These are phyloP conservation scores for Manduca sexta DNA, from an alignment of 1,140 invertebrate genomes.

Conservation along the genomic window DNA sequence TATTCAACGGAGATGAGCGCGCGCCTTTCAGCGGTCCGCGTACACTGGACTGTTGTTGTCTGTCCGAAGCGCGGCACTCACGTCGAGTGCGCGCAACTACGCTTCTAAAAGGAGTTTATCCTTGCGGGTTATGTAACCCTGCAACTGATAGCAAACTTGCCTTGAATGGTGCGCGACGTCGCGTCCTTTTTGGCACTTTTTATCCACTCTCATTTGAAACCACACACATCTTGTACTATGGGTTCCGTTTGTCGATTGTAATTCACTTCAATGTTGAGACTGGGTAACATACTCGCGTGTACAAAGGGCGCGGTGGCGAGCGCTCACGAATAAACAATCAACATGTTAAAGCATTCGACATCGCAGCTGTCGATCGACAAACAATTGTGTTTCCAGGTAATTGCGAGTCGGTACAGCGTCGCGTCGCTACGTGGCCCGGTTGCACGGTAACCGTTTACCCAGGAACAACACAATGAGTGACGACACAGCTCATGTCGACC, in stretches of 20 bases:
- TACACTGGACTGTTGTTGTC: constrained; percentile 39
- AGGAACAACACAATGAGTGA: constrained; percentile 13
- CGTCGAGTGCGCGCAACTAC: constrained; percentile 22
- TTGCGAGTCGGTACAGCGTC: constrained; percentile 4
- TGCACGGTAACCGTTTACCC: constrained; percentile 35
- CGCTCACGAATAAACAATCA: constrained; percentile 23
- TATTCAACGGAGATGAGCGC: constrained; percentile 46
- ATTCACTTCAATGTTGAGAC: too few species aligned
- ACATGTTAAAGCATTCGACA: constrained; percentile 29
- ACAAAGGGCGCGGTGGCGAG: constrained; percentile 15
- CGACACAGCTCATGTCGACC: not conserved
- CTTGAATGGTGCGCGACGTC: too few species aligned
- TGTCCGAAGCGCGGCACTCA: constrained; percentile 13
- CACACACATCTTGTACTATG: too few species aligned
- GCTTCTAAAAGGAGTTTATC: constrained; percentile 33
- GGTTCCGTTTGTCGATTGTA: too few species aligned
- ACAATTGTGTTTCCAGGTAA: constrained; percentile 50
- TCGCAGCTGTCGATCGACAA: constrained; percentile 29
- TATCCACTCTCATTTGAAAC: too few species aligned
- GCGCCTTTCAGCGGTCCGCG: constrained; percentile 40
- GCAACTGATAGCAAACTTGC: too few species aligned
- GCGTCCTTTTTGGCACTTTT: too few species aligned
- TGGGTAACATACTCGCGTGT: too few species aligned
- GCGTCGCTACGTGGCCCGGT: constrained; percentile 20
- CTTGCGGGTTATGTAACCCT: constrained; percentile 3